Percentiles rank a stretch among this genome's conserved stretches.
Conservation (phyloP, 37 sponge, comb jelly and placozoan genomes). For the Beroe forskalii region DNA sequence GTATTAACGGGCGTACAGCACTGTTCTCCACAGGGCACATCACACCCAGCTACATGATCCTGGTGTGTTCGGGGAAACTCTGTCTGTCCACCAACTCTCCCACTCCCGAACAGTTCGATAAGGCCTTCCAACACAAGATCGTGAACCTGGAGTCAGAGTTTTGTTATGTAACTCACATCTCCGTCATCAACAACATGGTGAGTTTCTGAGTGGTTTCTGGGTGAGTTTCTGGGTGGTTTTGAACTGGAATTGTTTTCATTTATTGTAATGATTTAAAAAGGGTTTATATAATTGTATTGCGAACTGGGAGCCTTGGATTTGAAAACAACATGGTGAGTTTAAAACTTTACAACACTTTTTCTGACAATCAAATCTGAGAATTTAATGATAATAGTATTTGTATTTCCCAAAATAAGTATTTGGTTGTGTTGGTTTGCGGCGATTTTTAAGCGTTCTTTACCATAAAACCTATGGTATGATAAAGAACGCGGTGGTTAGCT, state of each 20-base stretch:
- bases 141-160: conserved; percentile 48
- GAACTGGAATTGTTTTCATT: no score
- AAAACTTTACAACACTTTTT: background rate
- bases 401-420: no score
- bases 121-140: conserved; percentile 53
- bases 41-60: conserved; percentile 28
- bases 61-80: conserved; percentile 25
- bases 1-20: conserved; percentile 3
- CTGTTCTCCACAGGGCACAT: conserved; percentile 8
- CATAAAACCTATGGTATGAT: no score
- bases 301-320: background rate
- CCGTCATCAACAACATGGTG: conserved; percentile 7
- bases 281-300: no score
- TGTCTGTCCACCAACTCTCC: conserved; percentile 40
- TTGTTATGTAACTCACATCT: conserved; percentile 54
- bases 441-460: no score
- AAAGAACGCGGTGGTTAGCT: no score
- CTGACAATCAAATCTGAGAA: no score
- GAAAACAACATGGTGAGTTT: background rate
- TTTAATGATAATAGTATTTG: no score
- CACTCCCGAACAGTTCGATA: conserved; percentile 3
- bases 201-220: no score
- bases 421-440: no score
- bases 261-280: no score
- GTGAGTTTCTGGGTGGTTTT: no score